phyloP scores from a whole-genome alignment of 1,140 invertebrate species.

The Plutomurus gul region DNA sequence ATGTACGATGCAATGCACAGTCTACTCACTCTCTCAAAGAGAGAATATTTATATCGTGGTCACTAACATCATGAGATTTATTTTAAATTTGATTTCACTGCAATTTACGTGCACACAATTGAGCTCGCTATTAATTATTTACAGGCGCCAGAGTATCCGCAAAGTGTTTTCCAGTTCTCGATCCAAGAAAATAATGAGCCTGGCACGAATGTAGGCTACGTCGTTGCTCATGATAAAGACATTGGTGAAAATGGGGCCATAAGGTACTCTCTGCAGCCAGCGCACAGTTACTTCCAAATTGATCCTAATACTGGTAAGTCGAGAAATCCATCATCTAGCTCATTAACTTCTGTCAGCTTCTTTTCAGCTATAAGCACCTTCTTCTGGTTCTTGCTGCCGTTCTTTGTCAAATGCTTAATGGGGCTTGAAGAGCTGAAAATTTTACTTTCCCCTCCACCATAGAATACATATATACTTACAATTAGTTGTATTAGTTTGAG shows the following conservation, averaged over 20 bases:
- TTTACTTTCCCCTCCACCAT: not conserved
- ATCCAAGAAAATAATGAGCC: conserved; percentile 84
- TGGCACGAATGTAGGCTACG: conserved; percentile 75
- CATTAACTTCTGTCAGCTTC: conserved; percentile 11
- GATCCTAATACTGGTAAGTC: conserved; percentile 80
- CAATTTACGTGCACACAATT: not conserved
- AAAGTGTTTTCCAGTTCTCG: conserved; percentile 75
- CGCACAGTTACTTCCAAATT: conserved; percentile 81
- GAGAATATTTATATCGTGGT: too few relatives aligned
- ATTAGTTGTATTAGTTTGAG: too few relatives aligned
- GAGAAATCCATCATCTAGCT: conserved; percentile 6
- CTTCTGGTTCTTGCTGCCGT: not conserved
- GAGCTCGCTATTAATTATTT: not conserved
- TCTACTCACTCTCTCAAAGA: too few relatives aligned
- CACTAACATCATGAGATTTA: not conserved
- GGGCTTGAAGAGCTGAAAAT: not conserved
- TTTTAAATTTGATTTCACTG: not conserved
- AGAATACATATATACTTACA: too few relatives aligned
- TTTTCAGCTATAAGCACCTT: not conserved
- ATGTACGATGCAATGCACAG: too few relatives aligned
- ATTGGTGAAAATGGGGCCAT: conserved; percentile 81
- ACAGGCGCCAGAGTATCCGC: conserved; percentile 71
- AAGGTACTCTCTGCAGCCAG: conserved; percentile 76
- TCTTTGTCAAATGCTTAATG: conserved; percentile 22
- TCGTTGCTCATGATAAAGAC: conserved; percentile 81